Conservation (phyloP, 2,797 vertebrate species). For the Lithobates pipiens region DNA sequence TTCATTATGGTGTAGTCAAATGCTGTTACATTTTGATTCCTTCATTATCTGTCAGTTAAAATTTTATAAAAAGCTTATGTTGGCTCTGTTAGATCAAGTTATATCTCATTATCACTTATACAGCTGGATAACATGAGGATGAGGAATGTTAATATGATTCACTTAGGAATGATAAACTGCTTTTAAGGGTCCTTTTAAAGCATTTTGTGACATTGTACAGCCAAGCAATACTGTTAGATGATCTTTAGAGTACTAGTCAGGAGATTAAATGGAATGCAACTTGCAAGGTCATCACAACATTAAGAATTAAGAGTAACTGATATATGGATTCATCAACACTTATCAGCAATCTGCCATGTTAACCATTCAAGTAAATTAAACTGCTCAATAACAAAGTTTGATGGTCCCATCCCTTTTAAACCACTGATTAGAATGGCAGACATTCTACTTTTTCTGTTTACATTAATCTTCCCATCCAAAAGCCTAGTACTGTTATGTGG, state of each 20-base stretch:
- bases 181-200: conserved; percentile 36
- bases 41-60: neutral
- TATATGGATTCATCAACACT: conserved; percentile 38
- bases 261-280: conserved; percentile 40
- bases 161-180: conserved; percentile 40
- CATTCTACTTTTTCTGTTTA: neutral
- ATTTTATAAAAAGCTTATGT: conserved; percentile 17
- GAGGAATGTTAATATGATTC: conserved; percentile 51
- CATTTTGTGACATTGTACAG: conserved; percentile 37
- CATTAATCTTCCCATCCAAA: neutral
- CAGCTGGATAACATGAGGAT: conserved; percentile 17
- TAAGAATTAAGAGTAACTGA: conserved; percentile 28
- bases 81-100: neutral
- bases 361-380: conserved; percentile 27
- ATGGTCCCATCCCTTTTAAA: neutral
- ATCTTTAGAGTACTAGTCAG: conserved; percentile 38
- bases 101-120: conserved; percentile 21
- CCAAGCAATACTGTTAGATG: conserved; percentile 36
- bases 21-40: neutral
- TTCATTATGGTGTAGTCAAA: neutral
- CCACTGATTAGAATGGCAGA: neutral
- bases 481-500: neutral
- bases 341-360: conserved; percentile 18
- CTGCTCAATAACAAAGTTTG: conserved; percentile 4
- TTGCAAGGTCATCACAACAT: conserved; percentile 38